phyloP scores from a whole-genome alignment of 2,113 vertebrate species.

The Vulpes lagopus region DNA sequence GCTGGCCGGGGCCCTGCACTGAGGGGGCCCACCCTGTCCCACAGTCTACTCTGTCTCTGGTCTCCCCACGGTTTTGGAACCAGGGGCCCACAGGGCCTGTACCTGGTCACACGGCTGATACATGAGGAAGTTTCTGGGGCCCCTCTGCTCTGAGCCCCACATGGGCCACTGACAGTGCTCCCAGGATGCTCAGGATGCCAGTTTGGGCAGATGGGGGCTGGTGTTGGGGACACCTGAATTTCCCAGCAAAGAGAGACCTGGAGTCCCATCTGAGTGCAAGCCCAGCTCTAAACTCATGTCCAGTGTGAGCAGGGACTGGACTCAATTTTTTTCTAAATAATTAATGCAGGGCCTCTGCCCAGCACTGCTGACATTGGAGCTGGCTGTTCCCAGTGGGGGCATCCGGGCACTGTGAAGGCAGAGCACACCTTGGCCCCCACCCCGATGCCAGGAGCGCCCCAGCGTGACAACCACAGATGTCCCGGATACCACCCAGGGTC shows the following conservation, averaged over 20 bases:
- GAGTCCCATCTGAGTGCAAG: not conserved
- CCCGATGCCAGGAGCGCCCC: not conserved
- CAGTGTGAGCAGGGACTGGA: too few relatives aligned
- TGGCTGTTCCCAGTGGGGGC: not conserved
- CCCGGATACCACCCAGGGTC: not conserved
- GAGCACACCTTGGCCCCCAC: not conserved
- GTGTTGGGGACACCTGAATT: not conserved
- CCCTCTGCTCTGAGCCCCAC: not conserved
- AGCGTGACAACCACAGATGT: not conserved
- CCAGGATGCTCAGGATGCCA: not conserved
- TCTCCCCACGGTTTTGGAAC: not conserved
- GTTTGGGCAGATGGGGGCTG: accelerated
- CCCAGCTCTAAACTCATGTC: not conserved
- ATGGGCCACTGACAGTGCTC: not conserved
- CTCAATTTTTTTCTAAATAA: not conserved
- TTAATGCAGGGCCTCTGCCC: not conserved
- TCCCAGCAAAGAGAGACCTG: not conserved
- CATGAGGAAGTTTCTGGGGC: not conserved
- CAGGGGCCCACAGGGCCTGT: not conserved
- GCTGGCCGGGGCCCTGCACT: not conserved
- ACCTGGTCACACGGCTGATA: not conserved
- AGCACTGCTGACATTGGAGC: not conserved
- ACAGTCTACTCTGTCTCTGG: not conserved
- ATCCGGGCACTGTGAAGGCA: not conserved
- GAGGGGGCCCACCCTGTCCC: too few relatives aligned